phyloP scores from a whole-genome alignment of 2,113 vertebrate genomes.

The Marcusenius ussheri region DNA sequence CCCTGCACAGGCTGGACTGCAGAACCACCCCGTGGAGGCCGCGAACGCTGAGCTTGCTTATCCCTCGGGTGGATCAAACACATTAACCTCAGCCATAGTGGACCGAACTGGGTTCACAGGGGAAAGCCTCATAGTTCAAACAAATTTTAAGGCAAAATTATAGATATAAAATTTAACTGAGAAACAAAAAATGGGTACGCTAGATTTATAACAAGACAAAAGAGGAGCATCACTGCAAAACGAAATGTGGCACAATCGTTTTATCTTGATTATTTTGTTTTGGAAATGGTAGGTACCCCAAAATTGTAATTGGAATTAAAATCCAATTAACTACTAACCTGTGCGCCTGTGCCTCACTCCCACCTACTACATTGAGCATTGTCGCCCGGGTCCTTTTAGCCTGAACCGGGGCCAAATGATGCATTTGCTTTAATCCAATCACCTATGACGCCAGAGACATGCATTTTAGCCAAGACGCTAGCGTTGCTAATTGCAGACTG shows the following conservation, averaged over 20 bases:
- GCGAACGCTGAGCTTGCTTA: background rate
- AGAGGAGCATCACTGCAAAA: background rate
- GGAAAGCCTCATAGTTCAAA: background rate
- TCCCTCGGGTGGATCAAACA: background rate
- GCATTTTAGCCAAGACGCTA: background rate
- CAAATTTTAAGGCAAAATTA: background rate
- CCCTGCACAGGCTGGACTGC: background rate
- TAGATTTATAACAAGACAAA: background rate
- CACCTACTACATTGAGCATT: background rate
- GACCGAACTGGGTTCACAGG: background rate
- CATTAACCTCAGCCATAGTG: background rate
- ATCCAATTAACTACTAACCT: background rate
- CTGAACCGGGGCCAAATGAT: slow-evolving; percentile 4
- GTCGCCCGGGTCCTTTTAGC: background rate
- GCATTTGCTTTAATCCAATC: slow-evolving; percentile 9
- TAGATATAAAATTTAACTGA: background rate
- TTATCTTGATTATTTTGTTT: background rate
- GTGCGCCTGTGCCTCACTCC: background rate
- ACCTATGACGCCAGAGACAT: background rate
- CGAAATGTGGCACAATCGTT: background rate
- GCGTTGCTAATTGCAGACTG: background rate
- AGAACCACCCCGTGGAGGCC: background rate
- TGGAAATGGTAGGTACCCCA: background rate
- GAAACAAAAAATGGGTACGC: background rate
- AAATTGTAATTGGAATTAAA: background rate